Conservation (phyloP, 53 echinoderm and acorn worm species). For the Patiria pectinifera region DNA sequence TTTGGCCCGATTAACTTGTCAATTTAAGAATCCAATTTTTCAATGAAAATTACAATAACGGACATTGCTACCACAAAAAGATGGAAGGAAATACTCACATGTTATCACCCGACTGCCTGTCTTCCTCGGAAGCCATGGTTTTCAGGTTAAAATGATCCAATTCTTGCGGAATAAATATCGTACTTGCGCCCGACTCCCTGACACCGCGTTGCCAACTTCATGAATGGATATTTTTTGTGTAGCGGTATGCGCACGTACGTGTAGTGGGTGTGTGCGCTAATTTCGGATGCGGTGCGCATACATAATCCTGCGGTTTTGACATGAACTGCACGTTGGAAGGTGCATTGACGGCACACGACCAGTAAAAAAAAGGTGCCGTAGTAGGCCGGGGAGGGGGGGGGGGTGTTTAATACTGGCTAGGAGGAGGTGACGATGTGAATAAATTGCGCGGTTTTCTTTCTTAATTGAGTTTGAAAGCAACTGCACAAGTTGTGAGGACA, state of each 20-base stretch:
- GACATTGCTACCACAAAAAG: neutral
- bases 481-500: too few relatives aligned
- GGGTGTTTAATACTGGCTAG: too few relatives aligned
- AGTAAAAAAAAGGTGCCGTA: neutral
- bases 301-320: neutral
- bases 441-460: too few relatives aligned
- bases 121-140: constrained; percentile 49
- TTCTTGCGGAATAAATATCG: neutral
- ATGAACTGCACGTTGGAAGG: neutral
- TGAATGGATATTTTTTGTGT: neutral
- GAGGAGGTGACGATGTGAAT: too few relatives aligned
- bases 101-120: constrained; percentile 34
- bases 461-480: too few relatives aligned
- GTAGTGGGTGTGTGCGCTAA: constrained; percentile 1
- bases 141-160: neutral
- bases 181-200: neutral
- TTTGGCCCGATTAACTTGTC: neutral
- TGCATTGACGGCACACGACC: neutral
- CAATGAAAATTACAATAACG: neutral
- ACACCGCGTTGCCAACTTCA: neutral
- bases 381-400: too few relatives aligned
- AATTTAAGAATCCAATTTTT: neutral
- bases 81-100: constrained; percentile 27
- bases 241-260: neutral
- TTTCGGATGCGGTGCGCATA: neutral